Evolutionary conservation across 64 coral and sea anemone genomes (phyloP).

Genomic region (Pocillopora verrucosa): DNA sequence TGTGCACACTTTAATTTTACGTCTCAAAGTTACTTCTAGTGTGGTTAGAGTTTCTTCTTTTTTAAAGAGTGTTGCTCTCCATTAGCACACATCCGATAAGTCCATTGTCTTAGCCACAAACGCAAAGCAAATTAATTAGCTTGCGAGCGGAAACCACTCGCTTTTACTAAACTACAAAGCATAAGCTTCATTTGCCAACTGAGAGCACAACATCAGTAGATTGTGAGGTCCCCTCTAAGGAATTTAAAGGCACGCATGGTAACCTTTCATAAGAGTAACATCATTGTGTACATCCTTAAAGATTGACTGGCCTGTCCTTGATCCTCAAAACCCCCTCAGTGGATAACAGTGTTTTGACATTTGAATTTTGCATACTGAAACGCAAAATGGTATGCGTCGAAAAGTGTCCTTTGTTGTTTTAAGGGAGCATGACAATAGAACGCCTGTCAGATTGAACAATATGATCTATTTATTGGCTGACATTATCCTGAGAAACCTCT

Average conservation of each 20-base stretch:
- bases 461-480: conserved; percentile 44
- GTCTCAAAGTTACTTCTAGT: neutral
- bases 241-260: neutral
- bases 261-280: neutral
- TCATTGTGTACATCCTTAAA: neutral
- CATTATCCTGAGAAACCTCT: conserved; percentile 21
- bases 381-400: conserved; percentile 20
- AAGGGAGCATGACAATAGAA: conserved; percentile 10
- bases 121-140: conserved; percentile 26
- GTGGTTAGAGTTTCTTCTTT: neutral
- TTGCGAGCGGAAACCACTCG: neutral
- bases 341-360: conserved; percentile 13
- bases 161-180: neutral
- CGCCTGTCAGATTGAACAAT: conserved; percentile 46
- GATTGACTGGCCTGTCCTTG: neutral
- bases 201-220: neutral
- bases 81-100: conserved; percentile 38
- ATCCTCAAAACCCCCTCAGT: neutral
- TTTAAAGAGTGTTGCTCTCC: neutral
- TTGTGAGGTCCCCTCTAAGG: neutral
- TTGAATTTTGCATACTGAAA: conserved; percentile 27
- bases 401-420: conserved; percentile 25
- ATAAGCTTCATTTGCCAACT: neutral
- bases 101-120: conserved; percentile 26
- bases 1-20: neutral